Evolutionary conservation across 2,888 invertebrate genomes (phyloP), one percentile per base, ranked within the genome.

Genomic region (Papilio demoleus): DNA sequence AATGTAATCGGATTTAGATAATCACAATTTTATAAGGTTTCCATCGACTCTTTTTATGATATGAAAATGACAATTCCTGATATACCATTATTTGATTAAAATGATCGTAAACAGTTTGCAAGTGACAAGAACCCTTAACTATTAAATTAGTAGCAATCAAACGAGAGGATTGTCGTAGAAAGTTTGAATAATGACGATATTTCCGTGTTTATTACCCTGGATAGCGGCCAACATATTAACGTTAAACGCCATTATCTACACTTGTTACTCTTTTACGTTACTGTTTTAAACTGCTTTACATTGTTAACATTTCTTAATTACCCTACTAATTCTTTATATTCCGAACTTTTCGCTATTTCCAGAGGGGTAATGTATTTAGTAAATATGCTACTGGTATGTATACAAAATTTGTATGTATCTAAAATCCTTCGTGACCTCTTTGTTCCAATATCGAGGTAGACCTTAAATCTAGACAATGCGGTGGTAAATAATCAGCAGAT

Each of bases 151-250:
- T 9, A 67, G 42, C 59, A 66, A 63, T 62, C 62, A 68, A 68
- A 63, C 58, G 63, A 68, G 67, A 63, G n/a, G 58, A 47, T 42
- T 68, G 47, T 63, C 63, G 47, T 47, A 19, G 58, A 38, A 68
- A 68, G 47, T 58, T 27, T 68, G 58, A 58, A 42, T 63, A 47
- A 68, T 58, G 58, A 58, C 38, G 38, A 58, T 63, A 27, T 36
- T 63, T 58, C 31, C 42, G 34, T 68, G 68, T 63, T 68, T 63
- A 68, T 63, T 63, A 59, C 63, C 63, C 47, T 68, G 68, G 68
- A 63, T 68, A 45, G 58, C 45, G 63, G 68, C 68, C 63, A 63
- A 62, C 58, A 38, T n/a, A 65, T 56, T 56, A 47, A 38, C 68
- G 58, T 63, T 63, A 59, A 58, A 68, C 19, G 58, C 68, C 47